Conservation (phyloP, 2,888 invertebrate genomes). For the Rhingia rostrata region DNA sequence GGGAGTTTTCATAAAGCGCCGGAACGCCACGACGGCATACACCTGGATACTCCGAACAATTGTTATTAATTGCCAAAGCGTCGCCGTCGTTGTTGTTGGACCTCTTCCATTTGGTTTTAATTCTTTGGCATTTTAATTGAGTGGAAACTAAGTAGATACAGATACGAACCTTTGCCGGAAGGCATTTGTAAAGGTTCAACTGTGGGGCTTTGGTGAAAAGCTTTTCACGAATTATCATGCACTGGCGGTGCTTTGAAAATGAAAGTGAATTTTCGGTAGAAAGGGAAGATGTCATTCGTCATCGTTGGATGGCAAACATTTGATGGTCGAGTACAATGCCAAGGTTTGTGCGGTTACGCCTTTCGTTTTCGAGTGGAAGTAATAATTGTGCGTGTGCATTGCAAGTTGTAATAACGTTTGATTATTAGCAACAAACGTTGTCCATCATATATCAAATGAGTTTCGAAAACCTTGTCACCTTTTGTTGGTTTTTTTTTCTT, state of each 20-base stretch:
- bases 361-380: background rate
- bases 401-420: background rate
- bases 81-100: background rate
- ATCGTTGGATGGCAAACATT: background rate
- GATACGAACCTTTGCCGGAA: conserved; percentile 21
- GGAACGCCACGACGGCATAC: background rate
- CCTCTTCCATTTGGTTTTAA: background rate
- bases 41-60: background rate
- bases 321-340: conserved; percentile 24
- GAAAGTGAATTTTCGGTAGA: conserved; percentile 40
- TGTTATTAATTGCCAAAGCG: conserved; percentile 37
- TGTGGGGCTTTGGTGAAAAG: background rate
- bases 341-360: conserved; percentile 22
- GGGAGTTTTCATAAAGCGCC: conserved; percentile 1
- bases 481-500: background rate
- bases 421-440: background rate
- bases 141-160: conserved; percentile 30
- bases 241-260: conserved; percentile 24
- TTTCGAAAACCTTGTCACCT: background rate
- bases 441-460: background rate
- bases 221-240: conserved; percentile 21
- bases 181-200: conserved; percentile 2
- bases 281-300: conserved; percentile 12
- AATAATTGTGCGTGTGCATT: background rate
- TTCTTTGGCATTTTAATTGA: conserved; percentile 53